Conservation (phyloP, 35 echinoderm and acorn worm species). For the Apostichopus japonicus region DNA sequence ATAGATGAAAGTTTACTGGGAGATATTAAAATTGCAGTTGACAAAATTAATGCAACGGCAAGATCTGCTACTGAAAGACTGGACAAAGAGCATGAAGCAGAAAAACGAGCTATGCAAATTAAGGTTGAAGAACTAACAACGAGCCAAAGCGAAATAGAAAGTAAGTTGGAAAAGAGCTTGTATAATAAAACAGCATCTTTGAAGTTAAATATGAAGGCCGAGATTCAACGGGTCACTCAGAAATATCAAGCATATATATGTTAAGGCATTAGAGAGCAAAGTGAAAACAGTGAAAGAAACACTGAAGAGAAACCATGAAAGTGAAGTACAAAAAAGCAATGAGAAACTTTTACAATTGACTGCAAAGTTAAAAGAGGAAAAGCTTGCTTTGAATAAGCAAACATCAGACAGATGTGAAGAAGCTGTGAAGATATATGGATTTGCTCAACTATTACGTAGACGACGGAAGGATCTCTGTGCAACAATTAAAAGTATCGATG, state of each 20-base stretch:
- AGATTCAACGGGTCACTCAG: too few species aligned
- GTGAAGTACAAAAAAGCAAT: background rate
- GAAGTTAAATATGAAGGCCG: background rate
- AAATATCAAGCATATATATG: background rate
- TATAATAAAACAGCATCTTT: background rate
- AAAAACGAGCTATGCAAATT: background rate
- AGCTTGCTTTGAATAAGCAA: background rate
- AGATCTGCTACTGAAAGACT: background rate
- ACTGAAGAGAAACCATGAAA: background rate
- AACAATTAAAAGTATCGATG: background rate
- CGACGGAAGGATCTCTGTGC: background rate
- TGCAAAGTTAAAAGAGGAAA: background rate
- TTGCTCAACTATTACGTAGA: background rate
- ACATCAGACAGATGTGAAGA: background rate
- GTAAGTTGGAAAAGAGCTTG: too few species aligned
- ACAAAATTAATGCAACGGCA: background rate
- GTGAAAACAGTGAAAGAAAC: background rate
- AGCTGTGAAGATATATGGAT: background rate
- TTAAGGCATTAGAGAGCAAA: background rate
- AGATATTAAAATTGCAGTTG: background rate
- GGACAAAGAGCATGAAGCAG: background rate
- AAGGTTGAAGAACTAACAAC: background rate
- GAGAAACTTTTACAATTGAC: background rate
- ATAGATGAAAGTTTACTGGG: too few species aligned
- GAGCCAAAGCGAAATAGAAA: background rate